Percentiles rank a stretch among this genome's conserved stretches.
Evolutionary conservation across 23 tunicate genomes (phyloP).

Genomic region (Halocynthia aurantium): DNA sequence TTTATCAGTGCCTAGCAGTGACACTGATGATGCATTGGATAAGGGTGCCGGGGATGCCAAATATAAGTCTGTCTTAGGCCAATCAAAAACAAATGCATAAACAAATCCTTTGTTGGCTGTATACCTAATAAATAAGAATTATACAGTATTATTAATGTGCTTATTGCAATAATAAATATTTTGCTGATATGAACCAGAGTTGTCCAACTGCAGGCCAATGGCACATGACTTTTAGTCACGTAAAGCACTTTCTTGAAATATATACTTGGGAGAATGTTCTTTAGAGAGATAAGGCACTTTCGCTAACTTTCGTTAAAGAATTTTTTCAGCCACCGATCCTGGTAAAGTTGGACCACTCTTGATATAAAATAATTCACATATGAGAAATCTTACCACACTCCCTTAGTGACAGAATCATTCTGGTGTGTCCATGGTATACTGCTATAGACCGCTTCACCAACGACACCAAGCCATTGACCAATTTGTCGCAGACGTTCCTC

Average conservation of each 20-base stretch:
- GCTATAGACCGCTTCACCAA: conserved; percentile 88
- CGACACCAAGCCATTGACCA: conserved; percentile 73
- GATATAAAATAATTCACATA: no score
- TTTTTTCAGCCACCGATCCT: no score
- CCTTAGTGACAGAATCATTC: conserved; percentile 48
- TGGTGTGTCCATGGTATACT: conserved; percentile 72
- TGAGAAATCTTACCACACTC: conserved; percentile 53
- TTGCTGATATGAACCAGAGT: no score
- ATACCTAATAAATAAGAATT: conserved; percentile 18
- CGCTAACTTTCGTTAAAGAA: no score
- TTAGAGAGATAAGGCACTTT: no score
- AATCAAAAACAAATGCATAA: conserved; percentile 35
- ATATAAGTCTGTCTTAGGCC: conserved; percentile 35
- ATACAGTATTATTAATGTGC: not conserved
- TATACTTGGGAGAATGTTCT: no score
- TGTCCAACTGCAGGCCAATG: no score
- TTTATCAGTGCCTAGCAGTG: conserved; percentile 31
- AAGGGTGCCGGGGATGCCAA: conserved; percentile 20
- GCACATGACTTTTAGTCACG: no score
- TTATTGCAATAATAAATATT: no score
- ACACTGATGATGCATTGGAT: conserved; percentile 15
- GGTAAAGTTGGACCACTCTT: no score
- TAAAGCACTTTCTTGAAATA: no score
- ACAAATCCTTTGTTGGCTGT: conserved; percentile 6
- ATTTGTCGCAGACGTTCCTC: conserved; percentile 69